Evolutionary conservation across 30 jellyfish, hydroid and myxozoan genomes (phyloP), one percentile per base, ranked within the genome.

Genomic region (Hydractinia symbiolongicarpus): DNA sequence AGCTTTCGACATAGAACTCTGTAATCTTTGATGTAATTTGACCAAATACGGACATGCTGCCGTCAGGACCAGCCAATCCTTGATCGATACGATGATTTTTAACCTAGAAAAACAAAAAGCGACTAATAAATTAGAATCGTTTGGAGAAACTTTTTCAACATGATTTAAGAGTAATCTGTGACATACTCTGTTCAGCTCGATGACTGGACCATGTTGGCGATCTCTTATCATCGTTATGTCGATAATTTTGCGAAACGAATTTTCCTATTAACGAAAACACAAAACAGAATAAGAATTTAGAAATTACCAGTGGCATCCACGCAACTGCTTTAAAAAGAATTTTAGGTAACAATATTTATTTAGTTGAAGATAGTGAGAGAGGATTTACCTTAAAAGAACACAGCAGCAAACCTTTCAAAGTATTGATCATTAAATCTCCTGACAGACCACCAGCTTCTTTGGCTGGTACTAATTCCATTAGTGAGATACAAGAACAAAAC

Each of bases 191-290:
- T 90, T 90, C 61, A 90, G 89, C 72, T 90, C 95, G 51, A 90
- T 61, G 53, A 85, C 79, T 3, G 97, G 97, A 5, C 97, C 97
- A 81, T 90, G 97, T 54, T 90, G 97, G 30, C 79, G 97, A 83
- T 90, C 97, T 68, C 97, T 82, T 60, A 90, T 85, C 91, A 85
- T 81, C 5, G 97, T 84, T 54, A 60, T 62, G 82, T 85, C 91
- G 60, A 90, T 84, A 68, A 90, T 67, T 73, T 90, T 90, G 50
- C 97, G 86, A 61, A 90, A 81, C 8, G 85, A 77, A 66, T 77
- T 78, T 9, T 90, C 97, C 97, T 90, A 57, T 5, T 54, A 21
- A 49, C 19, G 17, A 64, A 64, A 64, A 13, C 40, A 13, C 9
- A 30, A 30, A 30, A 13, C 17, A 64, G 40, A 64, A n/a, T 6